Evolutionary conservation across 2,113 vertebrate species (phyloP).

Genomic region (Gallinago paraguaiae): DNA sequence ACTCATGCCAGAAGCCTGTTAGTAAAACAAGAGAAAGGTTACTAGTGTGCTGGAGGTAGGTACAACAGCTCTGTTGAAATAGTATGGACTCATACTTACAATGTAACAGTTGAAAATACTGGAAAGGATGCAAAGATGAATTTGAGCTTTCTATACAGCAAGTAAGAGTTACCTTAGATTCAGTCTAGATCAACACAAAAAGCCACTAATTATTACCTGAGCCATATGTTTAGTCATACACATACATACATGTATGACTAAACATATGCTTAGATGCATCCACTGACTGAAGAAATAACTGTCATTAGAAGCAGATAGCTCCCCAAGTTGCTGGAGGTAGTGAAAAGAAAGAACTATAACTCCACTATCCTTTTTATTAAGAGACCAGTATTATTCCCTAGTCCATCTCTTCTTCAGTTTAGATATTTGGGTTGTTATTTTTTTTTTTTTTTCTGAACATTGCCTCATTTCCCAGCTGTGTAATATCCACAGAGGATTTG

Average conservation of each 20-base stretch:
- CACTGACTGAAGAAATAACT: neutral
- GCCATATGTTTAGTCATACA: neutral
- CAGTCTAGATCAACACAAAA: neutral
- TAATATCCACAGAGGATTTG: neutral
- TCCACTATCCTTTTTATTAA: neutral
- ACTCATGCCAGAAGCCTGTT: neutral
- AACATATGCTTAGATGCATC: neutral
- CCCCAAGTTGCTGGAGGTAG: neutral
- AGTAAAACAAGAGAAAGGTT: neutral
- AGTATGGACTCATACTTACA: neutral
- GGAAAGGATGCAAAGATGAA: neutral
- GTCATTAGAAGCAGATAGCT: neutral
- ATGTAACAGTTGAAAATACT: neutral
- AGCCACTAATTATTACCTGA: neutral
- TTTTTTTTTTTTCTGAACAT: neutral
- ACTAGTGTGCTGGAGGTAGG: neutral
- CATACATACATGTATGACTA: too few relatives aligned
- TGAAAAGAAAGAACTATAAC: neutral
- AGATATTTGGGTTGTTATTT: neutral
- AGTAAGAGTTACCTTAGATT: neutral
- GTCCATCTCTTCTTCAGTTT: neutral
- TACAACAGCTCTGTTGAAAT: neutral
- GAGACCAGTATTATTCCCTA: neutral
- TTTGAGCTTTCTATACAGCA: neutral
- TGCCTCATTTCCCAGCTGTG: constrained; percentile 2